Evolutionary conservation across 2,888 invertebrate genomes (phyloP), one percentile per base, ranked within the genome.

Genomic region (Osmoderma eremita): DNA sequence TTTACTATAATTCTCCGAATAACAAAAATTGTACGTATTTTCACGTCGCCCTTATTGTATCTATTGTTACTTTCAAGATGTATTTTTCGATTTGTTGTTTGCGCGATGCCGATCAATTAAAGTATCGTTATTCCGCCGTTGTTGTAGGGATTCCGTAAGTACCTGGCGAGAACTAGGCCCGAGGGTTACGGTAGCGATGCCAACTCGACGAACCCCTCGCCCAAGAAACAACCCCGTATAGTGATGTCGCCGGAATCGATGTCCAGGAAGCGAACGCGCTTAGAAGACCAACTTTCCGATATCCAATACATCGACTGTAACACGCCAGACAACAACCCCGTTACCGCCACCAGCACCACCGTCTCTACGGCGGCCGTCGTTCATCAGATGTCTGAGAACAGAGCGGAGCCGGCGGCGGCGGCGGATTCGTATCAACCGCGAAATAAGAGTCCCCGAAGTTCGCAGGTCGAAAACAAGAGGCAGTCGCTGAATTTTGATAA

Each of bases 221-320:
- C 88, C 8, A 88, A 88, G 71, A 88, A 88, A 73, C 88, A 87
- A 75, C 84, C 86, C 2, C 81, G 86, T 12, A 83, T 86, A 12
- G 84, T 81, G 15, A 83, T 81, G n/a, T 83, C 83, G 8, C 85
- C 86, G 61, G 84, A 84, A 20, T 50, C 70, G 74, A 48, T 69
- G 74, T 86, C 84, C 68, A 84, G 89, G 64, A 90, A 90, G 70
- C 87, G 92, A 0, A 88, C 88, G 4, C 86, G 91, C 56, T 82
- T 94, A 0, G 93, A 93, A 75, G 92, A 92, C 80, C 91, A 92
- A 75, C 84, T 93, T 4, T 88, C 91, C 0, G 90, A 91, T 74
- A 88, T 94, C 70, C 89, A 92, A 66, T 94, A 89, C 82, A 94
- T 94, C 72, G 94, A 94, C 81, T 92, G 93, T 74, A 88, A 86